A percentile compares a stretch with the other conserved stretches of the same genome.
Evolutionary conservation across 2,797 vertebrate species (phyloP).

Genomic region (Psittacula echo): DNA sequence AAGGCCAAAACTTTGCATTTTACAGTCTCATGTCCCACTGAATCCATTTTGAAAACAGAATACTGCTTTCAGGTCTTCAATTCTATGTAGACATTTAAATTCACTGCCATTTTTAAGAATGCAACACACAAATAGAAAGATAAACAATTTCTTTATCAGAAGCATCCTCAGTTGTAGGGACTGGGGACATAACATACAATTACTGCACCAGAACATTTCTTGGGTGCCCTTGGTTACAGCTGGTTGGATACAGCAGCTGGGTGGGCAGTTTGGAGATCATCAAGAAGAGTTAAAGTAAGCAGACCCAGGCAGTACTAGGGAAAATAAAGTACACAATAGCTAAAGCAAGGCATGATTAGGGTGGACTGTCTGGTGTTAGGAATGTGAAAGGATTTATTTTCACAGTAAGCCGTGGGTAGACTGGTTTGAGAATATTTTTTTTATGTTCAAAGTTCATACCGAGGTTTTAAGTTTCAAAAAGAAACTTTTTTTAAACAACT

Average conservation of each 20-base stretch:
- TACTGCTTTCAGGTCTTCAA: background rate
- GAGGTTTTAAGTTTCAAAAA: conserved; percentile 10
- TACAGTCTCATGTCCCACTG: background rate
- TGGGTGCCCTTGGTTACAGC: background rate
- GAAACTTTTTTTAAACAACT: background rate
- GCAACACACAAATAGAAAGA: background rate
- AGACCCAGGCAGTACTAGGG: background rate
- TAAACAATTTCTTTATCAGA: background rate
- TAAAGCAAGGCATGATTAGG: background rate
- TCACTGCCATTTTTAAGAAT: background rate
- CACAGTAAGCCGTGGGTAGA: background rate
- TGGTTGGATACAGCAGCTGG: background rate
- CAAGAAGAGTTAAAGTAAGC: background rate
- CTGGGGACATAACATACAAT: background rate
- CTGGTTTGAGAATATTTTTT: background rate
- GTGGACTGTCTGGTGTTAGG: background rate
- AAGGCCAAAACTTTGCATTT: background rate
- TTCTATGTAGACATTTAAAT: background rate
- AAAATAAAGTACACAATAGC: background rate
- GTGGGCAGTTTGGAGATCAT: background rate
- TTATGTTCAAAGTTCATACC: conserved; percentile 2
- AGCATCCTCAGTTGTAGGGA: background rate
- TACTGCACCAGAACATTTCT: background rate
- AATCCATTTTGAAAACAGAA: background rate
- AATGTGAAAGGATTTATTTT: conserved; percentile 26